A percentile compares a stretch with the other conserved stretches of the same genome.
Evolutionary conservation across 2,113 vertebrate species (phyloP).

Genomic region (Uria lomvia): DNA sequence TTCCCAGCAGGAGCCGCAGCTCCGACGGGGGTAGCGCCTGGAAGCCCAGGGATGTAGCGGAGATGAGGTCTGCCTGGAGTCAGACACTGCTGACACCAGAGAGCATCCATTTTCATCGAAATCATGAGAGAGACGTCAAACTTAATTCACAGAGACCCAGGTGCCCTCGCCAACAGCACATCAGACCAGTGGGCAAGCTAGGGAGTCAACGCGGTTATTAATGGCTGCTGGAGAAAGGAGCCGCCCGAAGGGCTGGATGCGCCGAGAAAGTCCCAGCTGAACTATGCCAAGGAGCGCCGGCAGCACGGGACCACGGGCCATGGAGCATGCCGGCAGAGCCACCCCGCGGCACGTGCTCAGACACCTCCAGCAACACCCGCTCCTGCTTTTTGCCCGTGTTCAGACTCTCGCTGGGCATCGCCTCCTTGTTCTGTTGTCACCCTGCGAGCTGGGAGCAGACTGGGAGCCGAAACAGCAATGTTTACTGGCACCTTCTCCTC

Average conservation of each 20-base stretch:
- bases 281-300: not conserved
- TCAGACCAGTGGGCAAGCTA: not conserved
- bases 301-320: not conserved
- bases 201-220: not conserved
- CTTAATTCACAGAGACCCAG: not conserved
- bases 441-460: not conserved
- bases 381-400: not conserved
- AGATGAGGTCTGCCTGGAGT: not conserved
- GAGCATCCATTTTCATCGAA: not conserved
- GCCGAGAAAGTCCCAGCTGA: too few species aligned
- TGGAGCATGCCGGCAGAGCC: accelerated
- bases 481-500: not conserved
- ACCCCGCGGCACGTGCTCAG: not conserved
- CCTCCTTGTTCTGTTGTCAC: not conserved
- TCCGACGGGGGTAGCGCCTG: accelerated
- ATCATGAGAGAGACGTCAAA: not conserved
- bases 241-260: not conserved
- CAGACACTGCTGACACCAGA: not conserved
- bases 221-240: not conserved
- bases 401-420: not conserved
- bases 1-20: not conserved
- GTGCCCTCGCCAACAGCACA: not conserved
- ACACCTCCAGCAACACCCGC: not conserved
- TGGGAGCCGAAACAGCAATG: not conserved
- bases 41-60: not conserved